phyloP scores from a whole-genome alignment of 2,113 vertebrate genomes.

The Rhombomys opimus region DNA sequence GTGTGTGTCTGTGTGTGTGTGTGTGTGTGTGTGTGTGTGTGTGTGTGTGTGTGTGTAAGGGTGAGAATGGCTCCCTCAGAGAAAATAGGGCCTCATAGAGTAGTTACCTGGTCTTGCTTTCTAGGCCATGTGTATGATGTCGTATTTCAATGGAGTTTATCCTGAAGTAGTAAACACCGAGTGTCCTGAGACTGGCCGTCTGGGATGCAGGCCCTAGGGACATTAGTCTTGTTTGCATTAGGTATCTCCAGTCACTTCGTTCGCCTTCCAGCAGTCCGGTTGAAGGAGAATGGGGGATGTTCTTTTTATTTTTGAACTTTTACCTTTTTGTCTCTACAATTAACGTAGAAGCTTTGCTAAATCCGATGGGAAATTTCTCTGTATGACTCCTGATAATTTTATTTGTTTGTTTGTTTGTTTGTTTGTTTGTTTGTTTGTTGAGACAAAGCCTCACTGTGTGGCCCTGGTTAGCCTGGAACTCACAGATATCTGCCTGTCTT shows the following conservation, averaged over 20 bases:
- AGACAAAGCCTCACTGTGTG: neutral
- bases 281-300: neutral
- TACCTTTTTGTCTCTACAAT: neutral
- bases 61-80: neutral
- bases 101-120: neutral
- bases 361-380: constrained; percentile 40
- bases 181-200: neutral
- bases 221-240: neutral
- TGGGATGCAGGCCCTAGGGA: neutral
- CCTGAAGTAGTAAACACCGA: neutral
- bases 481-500: neutral
- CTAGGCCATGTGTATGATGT: neutral
- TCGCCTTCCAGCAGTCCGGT: too few species aligned
- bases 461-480: neutral
- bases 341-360: constrained; percentile 3
- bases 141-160: neutral
- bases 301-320: neutral
- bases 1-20: too few species aligned
- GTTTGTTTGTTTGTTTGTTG: neutral
- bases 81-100: neutral
- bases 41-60: too few species aligned
- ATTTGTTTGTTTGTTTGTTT: neutral
- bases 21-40: too few species aligned
- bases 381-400: constrained; percentile 44
- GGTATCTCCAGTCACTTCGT: neutral